Evolutionary conservation across 1,140 invertebrate genomes (phyloP), one percentile per base, ranked within the genome.

Genomic region (Triops longicaudatus): DNA sequence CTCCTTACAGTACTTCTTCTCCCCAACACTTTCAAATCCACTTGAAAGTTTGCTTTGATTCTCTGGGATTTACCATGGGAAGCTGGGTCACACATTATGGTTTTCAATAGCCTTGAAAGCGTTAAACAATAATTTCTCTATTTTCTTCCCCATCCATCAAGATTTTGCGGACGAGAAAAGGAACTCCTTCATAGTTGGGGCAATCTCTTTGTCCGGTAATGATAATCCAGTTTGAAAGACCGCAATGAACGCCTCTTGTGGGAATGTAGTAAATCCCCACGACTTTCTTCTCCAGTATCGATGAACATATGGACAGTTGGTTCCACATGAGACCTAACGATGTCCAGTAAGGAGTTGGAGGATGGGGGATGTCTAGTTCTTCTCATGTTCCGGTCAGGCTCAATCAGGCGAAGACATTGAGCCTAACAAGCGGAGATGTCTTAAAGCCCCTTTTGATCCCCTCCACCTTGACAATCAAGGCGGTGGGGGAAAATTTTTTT

Each of bases 391-490:
- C 50, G 50, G 50, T 63, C 50, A 63, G 50, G 50, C 14, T 63
- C 50, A 63, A 63, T 63, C 50, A 63, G 50, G 50, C 50, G 50
- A 22, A 63, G 50, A 63, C 50, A 63, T 63, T 63, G 50, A 63
- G 50, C 50, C 50, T 63, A 63, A 63, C 50, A 63, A 63, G 50
- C 50, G n/a, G 50, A 63, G 50, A 63, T 22, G 50, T 63, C 50
- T 63, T 63, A 63, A 63, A 63, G 50, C 50, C 31, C 31, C 50
- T 63, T 63, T 63, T 63, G 50, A 63, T 63, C 50, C 50, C n/a
- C 50, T 37, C 31, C 31, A 63, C 17, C 50, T 63, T n/a, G 50
- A 22, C 17, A 17, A 63, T 63, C 50, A 63, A 22, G 50, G 4
- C 1, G 17, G 22, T n/a, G n/a, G 17, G 14, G 3, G 17, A 22